Percentiles rank a stretch among this genome's conserved stretches.
Conservation (phyloP, 2,888 invertebrate genomes). For the Cheilosia grossa region DNA sequence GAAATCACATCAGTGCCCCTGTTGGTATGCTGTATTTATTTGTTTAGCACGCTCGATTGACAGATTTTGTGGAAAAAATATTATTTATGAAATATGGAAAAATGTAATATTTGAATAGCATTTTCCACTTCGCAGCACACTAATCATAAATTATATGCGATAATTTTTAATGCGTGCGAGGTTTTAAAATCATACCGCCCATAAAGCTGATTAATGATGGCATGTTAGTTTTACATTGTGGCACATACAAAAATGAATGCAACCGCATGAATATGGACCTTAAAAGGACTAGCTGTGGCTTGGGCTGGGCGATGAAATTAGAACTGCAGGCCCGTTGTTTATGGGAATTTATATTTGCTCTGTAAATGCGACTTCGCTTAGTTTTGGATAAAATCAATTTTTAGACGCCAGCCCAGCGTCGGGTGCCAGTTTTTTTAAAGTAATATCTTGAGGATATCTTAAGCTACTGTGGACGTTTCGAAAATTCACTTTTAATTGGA, state of each 20-base stretch:
- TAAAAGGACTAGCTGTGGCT: no score
- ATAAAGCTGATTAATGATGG: conserved; percentile 38
- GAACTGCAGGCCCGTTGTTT: not conserved
- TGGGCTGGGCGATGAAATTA: not conserved
- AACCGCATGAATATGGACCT: not conserved
- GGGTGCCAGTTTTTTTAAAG: no score
- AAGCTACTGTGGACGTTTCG: no score
- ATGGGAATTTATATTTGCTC: not conserved
- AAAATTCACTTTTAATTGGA: no score
- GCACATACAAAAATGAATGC: not conserved
- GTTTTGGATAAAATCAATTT: no score
- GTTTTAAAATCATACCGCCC: conserved; percentile 10
- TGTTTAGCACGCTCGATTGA: conserved; percentile 27
- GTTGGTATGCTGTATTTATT: conserved; percentile 1
- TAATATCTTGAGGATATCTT: no score
- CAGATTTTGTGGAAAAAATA: conserved; percentile 7
- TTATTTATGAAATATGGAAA: conserved; percentile 34
- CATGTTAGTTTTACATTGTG: not conserved
- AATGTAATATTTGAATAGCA: conserved; percentile 27
- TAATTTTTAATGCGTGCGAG: conserved; percentile 9
- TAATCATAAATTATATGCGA: conserved; percentile 45
- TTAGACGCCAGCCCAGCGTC: no score
- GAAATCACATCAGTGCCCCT: not conserved
- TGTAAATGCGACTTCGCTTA: no score
- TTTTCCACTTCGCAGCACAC: conserved; percentile 19